These are phyloP conservation scores for Solen grandis DNA, from an alignment of 1,140 invertebrate species.

Conservation along the genomic window DNA sequence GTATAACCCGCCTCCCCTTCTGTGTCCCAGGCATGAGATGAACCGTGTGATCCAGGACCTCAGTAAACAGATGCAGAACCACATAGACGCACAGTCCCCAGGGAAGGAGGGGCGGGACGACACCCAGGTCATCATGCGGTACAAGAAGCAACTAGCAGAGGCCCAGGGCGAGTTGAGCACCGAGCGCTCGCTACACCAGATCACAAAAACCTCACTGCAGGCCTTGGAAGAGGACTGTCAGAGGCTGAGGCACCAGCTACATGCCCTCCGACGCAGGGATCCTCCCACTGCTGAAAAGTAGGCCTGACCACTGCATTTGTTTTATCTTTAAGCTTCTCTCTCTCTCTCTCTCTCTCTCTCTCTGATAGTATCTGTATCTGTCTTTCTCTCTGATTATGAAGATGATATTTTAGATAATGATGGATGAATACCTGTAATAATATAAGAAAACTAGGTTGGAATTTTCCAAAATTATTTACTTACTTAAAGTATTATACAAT, in stretches of 20 bases:
- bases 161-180: slow-evolving; percentile 71
- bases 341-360: too few species aligned
- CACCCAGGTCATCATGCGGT: neutral
- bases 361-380: neutral
- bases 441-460: too few species aligned
- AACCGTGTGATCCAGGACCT: slow-evolving; percentile 74
- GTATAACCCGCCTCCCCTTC: too few species aligned
- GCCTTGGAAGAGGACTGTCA: slow-evolving; percentile 74
- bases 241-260: slow-evolving; percentile 69
- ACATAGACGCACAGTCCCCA: slow-evolving; percentile 63
- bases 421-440: too few species aligned
- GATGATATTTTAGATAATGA: neutral
- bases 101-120: slow-evolving; percentile 20
- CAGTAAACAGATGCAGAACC: slow-evolving; percentile 69
- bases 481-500: too few species aligned
- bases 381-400: neutral
- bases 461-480: too few species aligned
- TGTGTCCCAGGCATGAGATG: slow-evolving; percentile 72
- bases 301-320: slow-evolving; percentile 24
- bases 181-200: slow-evolving; percentile 73
- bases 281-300: slow-evolving; percentile 65
- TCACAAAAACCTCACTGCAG: slow-evolving; percentile 71
- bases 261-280: slow-evolving; percentile 58
- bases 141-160: slow-evolving; percentile 59
- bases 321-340: too few species aligned